A percentile compares a stretch with the other conserved stretches of the same genome.
Evolutionary conservation across 1,140 invertebrate species (phyloP).

Genomic region (Leptinotarsa lineolata): DNA sequence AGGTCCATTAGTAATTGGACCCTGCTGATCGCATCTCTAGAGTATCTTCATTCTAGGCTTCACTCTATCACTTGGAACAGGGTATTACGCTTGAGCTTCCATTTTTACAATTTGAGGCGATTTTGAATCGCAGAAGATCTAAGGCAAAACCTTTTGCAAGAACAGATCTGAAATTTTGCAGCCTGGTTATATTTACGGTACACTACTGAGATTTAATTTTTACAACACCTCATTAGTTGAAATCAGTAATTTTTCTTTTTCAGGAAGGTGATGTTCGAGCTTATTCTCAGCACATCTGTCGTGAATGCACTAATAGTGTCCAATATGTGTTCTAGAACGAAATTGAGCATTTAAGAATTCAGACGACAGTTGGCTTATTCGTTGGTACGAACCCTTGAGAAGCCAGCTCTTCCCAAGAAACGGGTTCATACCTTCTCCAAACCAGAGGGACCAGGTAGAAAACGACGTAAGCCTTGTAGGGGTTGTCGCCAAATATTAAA

Average conservation of each 20-base stretch:
- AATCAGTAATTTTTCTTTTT: neutral
- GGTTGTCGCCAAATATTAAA: slow-evolving; percentile 20
- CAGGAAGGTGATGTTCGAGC: slow-evolving; percentile 6
- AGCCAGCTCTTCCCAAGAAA: slow-evolving; percentile 18
- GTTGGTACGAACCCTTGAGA: neutral
- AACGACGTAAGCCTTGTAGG: slow-evolving; percentile 26
- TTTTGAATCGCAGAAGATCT: too few species aligned
- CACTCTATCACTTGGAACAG: too few species aligned
- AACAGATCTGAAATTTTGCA: too few species aligned
- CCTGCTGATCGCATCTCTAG: too few species aligned
- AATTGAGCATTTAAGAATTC: slow-evolving; percentile 27
- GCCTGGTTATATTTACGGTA: too few species aligned
- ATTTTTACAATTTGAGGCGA: too few species aligned
- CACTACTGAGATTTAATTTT: too few species aligned
- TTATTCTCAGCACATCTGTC: slow-evolving; percentile 27
- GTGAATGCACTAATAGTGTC: slow-evolving; percentile 29
- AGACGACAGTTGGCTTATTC: slow-evolving; percentile 22
- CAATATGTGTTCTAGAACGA: slow-evolving; percentile 26
- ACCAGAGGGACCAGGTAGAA: slow-evolving; percentile 30
- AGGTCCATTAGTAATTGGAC: too few species aligned
- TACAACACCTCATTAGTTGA: neutral
- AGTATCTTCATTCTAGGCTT: too few species aligned
- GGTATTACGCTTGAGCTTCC: too few species aligned
- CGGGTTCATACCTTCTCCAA: slow-evolving; percentile 27
- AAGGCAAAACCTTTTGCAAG: too few species aligned